phyloP scores from a whole-genome alignment of 2,113 vertebrate genomes.

The Geococcyx californianus region DNA sequence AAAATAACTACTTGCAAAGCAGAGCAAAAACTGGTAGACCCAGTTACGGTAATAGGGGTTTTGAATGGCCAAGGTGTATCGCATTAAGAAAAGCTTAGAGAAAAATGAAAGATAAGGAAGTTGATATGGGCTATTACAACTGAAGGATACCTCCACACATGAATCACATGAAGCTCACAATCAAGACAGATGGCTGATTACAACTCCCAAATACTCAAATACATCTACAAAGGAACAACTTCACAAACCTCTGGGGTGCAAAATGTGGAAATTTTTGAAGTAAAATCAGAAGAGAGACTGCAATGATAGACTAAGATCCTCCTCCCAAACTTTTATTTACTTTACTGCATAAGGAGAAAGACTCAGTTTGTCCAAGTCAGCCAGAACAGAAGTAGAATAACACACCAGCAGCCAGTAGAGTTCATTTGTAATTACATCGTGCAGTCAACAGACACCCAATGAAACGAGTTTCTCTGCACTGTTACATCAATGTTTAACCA shows the following conservation, averaged over 20 bases:
- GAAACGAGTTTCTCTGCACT: background rate
- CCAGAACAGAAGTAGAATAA: background rate
- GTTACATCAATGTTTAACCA: background rate
- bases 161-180: background rate
- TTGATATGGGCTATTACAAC: background rate
- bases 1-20: background rate
- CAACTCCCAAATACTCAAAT: background rate
- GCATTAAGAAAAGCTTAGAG: background rate
- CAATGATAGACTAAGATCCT: background rate
- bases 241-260: background rate
- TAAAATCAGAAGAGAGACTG: background rate
- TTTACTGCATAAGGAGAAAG: background rate
- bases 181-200: background rate
- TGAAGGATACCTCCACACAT: background rate
- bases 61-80: background rate
- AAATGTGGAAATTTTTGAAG: background rate
- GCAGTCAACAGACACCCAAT: background rate
- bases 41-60: background rate
- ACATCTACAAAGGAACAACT: background rate
- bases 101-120: background rate
- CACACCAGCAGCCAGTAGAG: background rate
- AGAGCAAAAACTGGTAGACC: background rate
- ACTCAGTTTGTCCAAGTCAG: background rate
- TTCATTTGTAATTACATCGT: constrained; percentile 12
- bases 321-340: background rate